Conservation (phyloP, 2,888 invertebrate genomes). For the Hemaris fuciformis region DNA sequence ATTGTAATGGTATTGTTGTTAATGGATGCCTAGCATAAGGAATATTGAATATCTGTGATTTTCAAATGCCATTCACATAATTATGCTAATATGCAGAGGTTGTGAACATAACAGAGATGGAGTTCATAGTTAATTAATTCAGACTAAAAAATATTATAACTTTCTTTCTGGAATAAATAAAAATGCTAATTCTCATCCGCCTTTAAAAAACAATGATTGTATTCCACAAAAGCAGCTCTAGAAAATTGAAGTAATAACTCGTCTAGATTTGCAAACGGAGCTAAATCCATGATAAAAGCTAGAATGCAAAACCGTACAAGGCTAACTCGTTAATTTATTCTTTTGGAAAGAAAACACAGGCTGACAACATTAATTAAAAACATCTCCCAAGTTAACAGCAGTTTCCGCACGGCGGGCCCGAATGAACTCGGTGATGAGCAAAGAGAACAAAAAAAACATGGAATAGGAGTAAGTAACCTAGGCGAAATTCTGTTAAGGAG, state of each 20-base stretch:
- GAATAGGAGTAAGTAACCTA: background rate
- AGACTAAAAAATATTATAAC: too few species aligned
- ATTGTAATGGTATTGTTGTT: too few species aligned
- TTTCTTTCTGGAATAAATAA: too few species aligned
- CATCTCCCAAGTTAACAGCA: constrained; percentile 19
- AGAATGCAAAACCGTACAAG: background rate
- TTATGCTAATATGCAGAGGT: too few species aligned
- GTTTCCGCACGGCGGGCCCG: background rate
- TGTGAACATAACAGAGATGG: too few species aligned
- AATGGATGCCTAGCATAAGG: too few species aligned
- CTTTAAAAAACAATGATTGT: background rate
- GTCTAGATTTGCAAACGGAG: background rate
- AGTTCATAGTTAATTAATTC: too few species aligned
- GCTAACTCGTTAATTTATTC: constrained; percentile 13
- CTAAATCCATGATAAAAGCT: constrained; percentile 8
- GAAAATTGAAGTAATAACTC: background rate
- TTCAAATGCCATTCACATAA: too few species aligned
- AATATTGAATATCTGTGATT: too few species aligned
- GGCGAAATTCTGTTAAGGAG: constrained; percentile 5
- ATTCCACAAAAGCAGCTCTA: background rate
- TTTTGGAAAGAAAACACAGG: constrained; percentile 16
- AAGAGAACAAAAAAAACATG: constrained; percentile 1
- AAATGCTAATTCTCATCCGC: too few species aligned
- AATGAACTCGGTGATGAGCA: constrained; percentile 7
- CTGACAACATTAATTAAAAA: constrained; percentile 25